A percentile compares a stretch with the other conserved stretches of the same genome.
These are phyloP conservation scores for Xanthorhoe spadicearia DNA, from an alignment of 2,888 invertebrate genomes.

Conservation along the genomic window DNA sequence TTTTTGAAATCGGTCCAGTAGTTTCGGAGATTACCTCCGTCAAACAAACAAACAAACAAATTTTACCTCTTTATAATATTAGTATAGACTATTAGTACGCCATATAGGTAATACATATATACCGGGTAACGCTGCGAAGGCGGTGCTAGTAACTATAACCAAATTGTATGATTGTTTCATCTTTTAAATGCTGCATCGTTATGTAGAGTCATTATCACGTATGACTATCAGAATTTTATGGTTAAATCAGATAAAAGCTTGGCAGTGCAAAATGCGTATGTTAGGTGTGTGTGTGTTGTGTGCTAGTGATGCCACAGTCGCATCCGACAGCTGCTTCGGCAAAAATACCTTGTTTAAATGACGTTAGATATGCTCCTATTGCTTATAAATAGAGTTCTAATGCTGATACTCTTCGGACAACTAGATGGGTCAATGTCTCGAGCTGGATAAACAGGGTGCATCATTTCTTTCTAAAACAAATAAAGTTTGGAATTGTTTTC, in stretches of 20 bases:
- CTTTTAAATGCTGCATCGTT: too few species aligned
- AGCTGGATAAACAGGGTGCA: constrained; percentile 56
- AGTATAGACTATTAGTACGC: too few species aligned
- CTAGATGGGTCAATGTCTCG: constrained; percentile 81
- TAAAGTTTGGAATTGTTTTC: neutral
- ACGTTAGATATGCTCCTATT: constrained; percentile 18
- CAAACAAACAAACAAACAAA: too few species aligned
- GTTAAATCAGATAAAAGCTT: neutral
- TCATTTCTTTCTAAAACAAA: neutral
- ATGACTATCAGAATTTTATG: too few species aligned
- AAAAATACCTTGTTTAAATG: constrained; percentile 75
- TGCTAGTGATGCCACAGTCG: constrained; percentile 65
- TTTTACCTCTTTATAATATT: too few species aligned
- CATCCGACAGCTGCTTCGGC: constrained; percentile 70
- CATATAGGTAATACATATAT: too few species aligned
- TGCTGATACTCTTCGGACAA: constrained; percentile 59
- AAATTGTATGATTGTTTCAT: too few species aligned
- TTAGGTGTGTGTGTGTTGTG: constrained; percentile 49
- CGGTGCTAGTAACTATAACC: too few species aligned
- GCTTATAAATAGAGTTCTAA: constrained; percentile 55
- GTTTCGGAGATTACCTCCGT: too few species aligned
- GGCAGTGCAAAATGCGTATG: constrained; percentile 27
- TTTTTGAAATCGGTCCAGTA: too few species aligned
- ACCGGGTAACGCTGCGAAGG: too few species aligned
- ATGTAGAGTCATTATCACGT: too few species aligned